A percentile compares a stretch with the other conserved stretches of the same genome.
These are phyloP conservation scores for Drosophila meridionalis DNA, from an alignment of 2,888 invertebrate genomes.

Conservation along the genomic window DNA sequence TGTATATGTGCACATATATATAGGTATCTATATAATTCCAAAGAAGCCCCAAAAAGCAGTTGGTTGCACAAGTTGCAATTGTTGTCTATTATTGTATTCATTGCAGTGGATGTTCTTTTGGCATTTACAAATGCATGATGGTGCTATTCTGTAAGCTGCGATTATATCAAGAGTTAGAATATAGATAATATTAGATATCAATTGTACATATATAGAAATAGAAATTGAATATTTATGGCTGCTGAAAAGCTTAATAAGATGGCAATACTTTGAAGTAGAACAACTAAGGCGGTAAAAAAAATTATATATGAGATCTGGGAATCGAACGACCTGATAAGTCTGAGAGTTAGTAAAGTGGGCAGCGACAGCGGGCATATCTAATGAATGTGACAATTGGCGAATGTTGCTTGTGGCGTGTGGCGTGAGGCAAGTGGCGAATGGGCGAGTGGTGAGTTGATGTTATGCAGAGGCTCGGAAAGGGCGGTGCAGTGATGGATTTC, in stretches of 20 bases:
- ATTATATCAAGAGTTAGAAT: slow-evolving; percentile 63
- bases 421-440: slow-evolving; percentile 17
- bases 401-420: slow-evolving; percentile 21
- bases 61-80: slow-evolving; percentile 2
- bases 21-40: slow-evolving; percentile 11
- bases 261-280: slow-evolving; percentile 76
- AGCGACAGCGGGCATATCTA: slow-evolving; percentile 18
- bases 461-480: slow-evolving; percentile 20
- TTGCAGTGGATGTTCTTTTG: slow-evolving; percentile 24
- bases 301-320: neutral
- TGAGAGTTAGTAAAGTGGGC: slow-evolving; percentile 25
- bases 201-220: slow-evolving; percentile 11
- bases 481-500: slow-evolving; percentile 33
- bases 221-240: slow-evolving; percentile 18
- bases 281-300: slow-evolving; percentile 8
- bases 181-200: slow-evolving; percentile 57
- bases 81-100: slow-evolving; percentile 19
- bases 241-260: slow-evolving; percentile 67
- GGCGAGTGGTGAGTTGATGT: slow-evolving; percentile 25
- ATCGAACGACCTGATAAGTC: slow-evolving; percentile 23
- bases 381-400: slow-evolving; percentile 33
- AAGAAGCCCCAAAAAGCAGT: slow-evolving; percentile 25
- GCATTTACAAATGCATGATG: slow-evolving; percentile 85
- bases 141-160: slow-evolving; percentile 85
- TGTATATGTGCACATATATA: neutral